A percentile compares a stretch with the other conserved stretches of the same genome.
phyloP scores from a whole-genome alignment of 2,113 vertebrate species.

The Scalopus aquaticus region DNA sequence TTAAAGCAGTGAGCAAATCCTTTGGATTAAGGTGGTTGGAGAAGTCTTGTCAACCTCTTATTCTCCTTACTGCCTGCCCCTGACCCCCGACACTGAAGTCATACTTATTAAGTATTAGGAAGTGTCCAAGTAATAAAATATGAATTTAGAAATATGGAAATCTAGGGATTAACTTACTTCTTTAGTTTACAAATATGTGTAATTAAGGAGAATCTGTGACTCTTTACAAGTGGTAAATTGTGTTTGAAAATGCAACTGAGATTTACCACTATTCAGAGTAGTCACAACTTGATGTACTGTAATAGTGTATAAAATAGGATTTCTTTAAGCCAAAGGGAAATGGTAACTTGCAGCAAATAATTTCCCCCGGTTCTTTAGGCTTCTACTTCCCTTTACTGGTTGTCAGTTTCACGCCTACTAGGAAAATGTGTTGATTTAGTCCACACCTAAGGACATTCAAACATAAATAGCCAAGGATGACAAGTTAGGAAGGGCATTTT shows the following conservation, averaged over 20 bases:
- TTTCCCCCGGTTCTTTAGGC: neutral
- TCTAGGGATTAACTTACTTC: conserved; percentile 20
- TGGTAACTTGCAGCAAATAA: neutral
- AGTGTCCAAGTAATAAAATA: conserved; percentile 41
- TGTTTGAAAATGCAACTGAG: neutral
- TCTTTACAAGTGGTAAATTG: neutral
- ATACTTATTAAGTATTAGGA: conserved; percentile 21
- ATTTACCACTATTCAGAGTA: conserved; percentile 35
- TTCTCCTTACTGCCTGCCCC: neutral
- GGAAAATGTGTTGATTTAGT: conserved; percentile 54
- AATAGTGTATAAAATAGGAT: neutral
- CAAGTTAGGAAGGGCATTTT: conserved; percentile 35
- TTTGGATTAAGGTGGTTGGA: neutral
- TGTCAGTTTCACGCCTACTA: conserved; percentile 36
- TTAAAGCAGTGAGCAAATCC: neutral
- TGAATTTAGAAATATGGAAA: conserved; percentile 21
- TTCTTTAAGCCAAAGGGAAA: conserved; percentile 39
- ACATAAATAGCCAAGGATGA: conserved; percentile 54
- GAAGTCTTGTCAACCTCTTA: neutral
- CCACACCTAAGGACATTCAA: conserved; percentile 45
- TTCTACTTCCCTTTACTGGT: conserved; percentile 12
- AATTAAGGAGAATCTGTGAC: neutral
- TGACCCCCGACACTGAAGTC: conserved; percentile 26
- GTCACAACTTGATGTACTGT: neutral
- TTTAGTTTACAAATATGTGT: neutral